These are phyloP conservation scores for Stomatorhinus ivindoensis DNA, from an alignment of 2,113 vertebrate genomes.

Conservation along the genomic window DNA sequence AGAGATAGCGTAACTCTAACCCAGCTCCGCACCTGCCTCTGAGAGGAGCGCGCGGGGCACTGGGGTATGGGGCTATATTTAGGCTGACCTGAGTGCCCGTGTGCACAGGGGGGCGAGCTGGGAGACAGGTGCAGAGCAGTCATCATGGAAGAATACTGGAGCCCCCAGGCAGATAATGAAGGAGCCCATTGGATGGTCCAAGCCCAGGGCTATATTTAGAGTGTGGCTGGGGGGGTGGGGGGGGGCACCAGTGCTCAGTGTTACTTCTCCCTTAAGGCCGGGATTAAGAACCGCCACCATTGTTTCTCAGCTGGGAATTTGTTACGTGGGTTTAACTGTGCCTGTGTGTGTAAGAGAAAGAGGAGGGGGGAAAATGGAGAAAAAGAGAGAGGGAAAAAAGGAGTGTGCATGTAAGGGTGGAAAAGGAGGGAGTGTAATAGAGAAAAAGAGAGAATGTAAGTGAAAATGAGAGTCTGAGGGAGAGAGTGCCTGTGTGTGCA, in stretches of 20 bases:
- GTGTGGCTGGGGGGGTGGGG: slow-evolving; percentile 12
- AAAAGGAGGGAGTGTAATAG: too few relatives aligned
- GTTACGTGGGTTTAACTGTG: neutral
- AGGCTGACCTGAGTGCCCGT: slow-evolving; percentile 56
- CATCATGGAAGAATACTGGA: slow-evolving; percentile 59
- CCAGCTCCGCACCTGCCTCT: slow-evolving; percentile 26
- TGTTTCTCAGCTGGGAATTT: neutral
- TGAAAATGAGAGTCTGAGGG: neutral
- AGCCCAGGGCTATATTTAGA: slow-evolving; percentile 49
- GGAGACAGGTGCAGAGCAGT: slow-evolving; percentile 60
- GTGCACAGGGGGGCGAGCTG: slow-evolving; percentile 37
- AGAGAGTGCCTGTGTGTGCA: neutral
- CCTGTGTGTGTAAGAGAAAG: neutral
- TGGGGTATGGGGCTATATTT: slow-evolving; percentile 50
- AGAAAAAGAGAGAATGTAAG: neutral
- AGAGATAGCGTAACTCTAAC: slow-evolving; percentile 41
- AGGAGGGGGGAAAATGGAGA: neutral
- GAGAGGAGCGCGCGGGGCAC: slow-evolving; percentile 24
- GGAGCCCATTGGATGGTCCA: slow-evolving; percentile 45
- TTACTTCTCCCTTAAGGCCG: neutral
- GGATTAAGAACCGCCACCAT: slow-evolving; percentile 16
- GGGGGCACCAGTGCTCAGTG: neutral
- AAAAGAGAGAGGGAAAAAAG: neutral
- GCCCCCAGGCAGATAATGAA: slow-evolving; percentile 51
- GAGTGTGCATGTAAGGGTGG: too few relatives aligned